Evolutionary conservation across 2,797 vertebrate genomes (phyloP), one percentile per base, ranked within the genome.

Genomic region (Otus scops): DNA sequence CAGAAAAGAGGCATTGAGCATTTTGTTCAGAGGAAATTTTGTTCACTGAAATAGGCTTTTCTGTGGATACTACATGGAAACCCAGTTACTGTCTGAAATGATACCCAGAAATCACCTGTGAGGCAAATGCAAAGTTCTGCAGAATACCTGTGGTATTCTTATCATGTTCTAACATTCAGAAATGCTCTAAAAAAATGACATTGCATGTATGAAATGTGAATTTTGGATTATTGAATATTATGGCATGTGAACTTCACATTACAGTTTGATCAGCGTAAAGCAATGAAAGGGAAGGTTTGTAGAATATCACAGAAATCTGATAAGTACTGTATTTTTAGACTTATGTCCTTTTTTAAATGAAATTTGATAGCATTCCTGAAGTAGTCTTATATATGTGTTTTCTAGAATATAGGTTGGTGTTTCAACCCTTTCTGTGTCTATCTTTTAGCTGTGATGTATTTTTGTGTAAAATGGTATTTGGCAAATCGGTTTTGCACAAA

Each of bases 381-480:
- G 12, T 64, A 13, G 24, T 85, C 8, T 53, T 81, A 28, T 2
- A 12, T 16, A 10, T 12, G 7, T 57, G 6, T 54, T 83, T 81
- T n/a, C 34, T 27, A 38, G 61, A 84, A 53, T 13, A 24, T 1
- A 50, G 7, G 1, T 41, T 87, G 47, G 7, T 63, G 39, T 75
- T 82, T 92, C 27, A 54, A 7, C 7, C 7, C 7, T 47, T 81
- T 79, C 0, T 0, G 4, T 54, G 10, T 59, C 28, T 61, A 0
- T n/a, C 30, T 75, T 83, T 69, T 39, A 78, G 9, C 19, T 41
- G 20, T 30, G 17, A 47, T 4, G 0, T 24, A 27, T 57, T 86
- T 81, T 86, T 32, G 5, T 32, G 6, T 51, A 22, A 28, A 86
- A 50, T 54, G 3, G 13, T 32, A 60, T 45, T 68, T 77, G 39